Base-by-base conservation (phyloP, 1,140 invertebrate genomes). In the Trichonephila inaurata region DNA sequence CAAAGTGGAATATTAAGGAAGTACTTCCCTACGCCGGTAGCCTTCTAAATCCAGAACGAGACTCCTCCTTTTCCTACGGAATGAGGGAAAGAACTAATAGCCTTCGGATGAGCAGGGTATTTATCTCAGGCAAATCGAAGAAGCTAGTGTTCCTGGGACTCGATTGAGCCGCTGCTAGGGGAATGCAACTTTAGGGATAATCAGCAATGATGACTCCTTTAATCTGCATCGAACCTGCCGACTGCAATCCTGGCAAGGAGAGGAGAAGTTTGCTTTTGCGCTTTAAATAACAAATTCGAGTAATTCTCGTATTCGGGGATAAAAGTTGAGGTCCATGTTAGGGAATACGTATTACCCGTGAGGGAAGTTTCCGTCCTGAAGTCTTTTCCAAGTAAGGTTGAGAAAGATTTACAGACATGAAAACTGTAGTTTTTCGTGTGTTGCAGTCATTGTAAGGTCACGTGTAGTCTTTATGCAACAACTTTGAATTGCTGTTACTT, bases 1-100 rank as follows among this genome's bases (percentile, higher is more conserved):
- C 72, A 91, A 91, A 91, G 89, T 91, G 89, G 89, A 91, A 91
- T 91, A 91, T 91, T 91, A 91, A 91, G 89, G 89, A 91, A 91
- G 51, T 33, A 12, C 64, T 89, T 89, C 28, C 64, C 64, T 69
- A 66, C 44, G 87, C 87, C 64, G 61, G 5, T 89, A 40, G 87
- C 64, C 87, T 89, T 69, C 87, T 33, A 89, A 89, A 89, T 89
- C 64, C 87, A 40, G 19, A 51, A 33, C 18, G 33, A 89, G 40
- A 44, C 28, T 44, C 87, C n/a, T 64, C 33, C 33, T 40, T 60
- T 69, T 24, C n/a, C 61, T 44, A 7, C 19, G 72, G 58, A 88
- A 82, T 60, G 89, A 91, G 19, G 72, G 33, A 77, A 51, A 82
- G 72, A 82, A 91, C 89, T 91, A 91, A 91, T 91, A 91, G 89